Evolutionary conservation across 1,140 invertebrate species (phyloP).

Genomic region (Saccostrea echinata): DNA sequence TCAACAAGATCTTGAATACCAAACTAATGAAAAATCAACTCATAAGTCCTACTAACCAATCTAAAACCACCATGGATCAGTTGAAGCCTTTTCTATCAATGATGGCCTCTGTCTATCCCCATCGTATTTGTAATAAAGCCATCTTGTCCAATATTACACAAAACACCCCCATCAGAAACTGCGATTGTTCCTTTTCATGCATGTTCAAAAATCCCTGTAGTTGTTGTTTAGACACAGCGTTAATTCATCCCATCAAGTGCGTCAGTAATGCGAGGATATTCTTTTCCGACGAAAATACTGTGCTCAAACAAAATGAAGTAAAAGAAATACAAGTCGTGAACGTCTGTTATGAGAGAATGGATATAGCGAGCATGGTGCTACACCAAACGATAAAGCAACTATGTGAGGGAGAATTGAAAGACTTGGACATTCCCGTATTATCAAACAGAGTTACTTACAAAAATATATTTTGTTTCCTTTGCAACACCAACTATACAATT

Average conservation of each 20-base stretch:
- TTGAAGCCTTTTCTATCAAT: background rate
- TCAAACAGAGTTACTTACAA: background rate
- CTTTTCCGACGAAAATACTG: background rate
- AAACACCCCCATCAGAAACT: background rate
- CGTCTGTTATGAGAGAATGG: background rate
- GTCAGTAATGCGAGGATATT: background rate
- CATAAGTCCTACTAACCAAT: background rate
- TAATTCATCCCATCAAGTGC: background rate
- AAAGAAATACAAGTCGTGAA: background rate
- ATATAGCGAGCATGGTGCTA: background rate
- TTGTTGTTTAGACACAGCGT: background rate
- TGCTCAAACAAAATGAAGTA: too few relatives aligned
- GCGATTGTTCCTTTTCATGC: background rate
- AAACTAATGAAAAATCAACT: background rate
- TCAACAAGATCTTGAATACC: background rate
- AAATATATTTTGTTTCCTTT: background rate
- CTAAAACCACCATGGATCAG: background rate
- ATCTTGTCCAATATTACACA: background rate
- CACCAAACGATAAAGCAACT: background rate
- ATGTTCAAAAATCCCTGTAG: background rate
- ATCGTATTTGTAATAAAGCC: background rate
- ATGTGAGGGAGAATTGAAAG: background rate
- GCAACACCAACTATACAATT: background rate
- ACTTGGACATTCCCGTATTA: background rate
- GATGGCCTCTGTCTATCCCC: background rate